These are phyloP conservation scores for Panurus biarmicus DNA, from an alignment of 2,113 vertebrate genomes.

Conservation along the genomic window DNA sequence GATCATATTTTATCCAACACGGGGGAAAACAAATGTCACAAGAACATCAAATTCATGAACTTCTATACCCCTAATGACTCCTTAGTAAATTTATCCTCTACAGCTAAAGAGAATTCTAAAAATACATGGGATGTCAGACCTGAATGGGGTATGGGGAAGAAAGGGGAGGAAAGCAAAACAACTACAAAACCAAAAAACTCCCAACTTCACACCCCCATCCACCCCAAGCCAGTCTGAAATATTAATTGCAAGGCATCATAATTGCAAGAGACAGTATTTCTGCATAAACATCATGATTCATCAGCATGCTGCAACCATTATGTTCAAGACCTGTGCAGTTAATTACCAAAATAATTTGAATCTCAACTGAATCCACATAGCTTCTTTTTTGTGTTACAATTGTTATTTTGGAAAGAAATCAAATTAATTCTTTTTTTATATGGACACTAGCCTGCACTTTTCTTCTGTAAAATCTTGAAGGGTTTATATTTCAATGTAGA, in stretches of 20 bases:
- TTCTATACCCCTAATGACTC: background rate
- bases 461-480: background rate
- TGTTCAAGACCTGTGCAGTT: background rate
- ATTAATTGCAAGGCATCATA: background rate
- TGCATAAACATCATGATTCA: background rate
- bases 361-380: background rate
- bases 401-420: conserved; percentile 28
- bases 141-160: background rate
- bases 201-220: background rate
- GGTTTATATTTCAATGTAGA: background rate
- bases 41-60: background rate
- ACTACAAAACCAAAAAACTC: background rate
- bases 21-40: background rate
- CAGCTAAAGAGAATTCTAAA: background rate
- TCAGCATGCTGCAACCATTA: background rate
- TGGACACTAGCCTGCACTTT: background rate
- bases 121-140: background rate
- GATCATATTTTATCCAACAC: background rate
- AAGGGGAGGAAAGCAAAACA: background rate
- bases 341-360: conserved; percentile 15
- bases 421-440: background rate
- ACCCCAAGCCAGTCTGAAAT: background rate
- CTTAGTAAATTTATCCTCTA: background rate
- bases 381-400: conserved; percentile 48
- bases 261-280: conserved; percentile 9